phyloP scores from a whole-genome alignment of 1,140 invertebrate genomes.

The Contarinia nasturtii region DNA sequence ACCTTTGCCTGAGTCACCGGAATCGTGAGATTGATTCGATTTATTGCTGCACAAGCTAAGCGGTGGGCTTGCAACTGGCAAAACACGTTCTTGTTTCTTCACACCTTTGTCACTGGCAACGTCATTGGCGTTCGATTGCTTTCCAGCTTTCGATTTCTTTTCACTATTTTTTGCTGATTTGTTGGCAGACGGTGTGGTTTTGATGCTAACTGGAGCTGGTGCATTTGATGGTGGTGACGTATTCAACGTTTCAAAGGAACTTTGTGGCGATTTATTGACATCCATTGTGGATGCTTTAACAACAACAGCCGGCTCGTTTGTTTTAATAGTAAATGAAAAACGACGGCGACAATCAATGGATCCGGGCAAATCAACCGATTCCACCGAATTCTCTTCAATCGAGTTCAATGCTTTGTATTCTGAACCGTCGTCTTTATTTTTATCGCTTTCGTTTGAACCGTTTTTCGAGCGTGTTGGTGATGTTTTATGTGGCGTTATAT shows the following conservation, averaged over 20 bases:
- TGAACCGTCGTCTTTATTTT: conserved; percentile 14
- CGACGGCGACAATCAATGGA: background rate
- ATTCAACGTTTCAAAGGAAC: conserved; percentile 17
- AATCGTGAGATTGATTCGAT: conserved; percentile 20
- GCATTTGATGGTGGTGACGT: conserved; percentile 11
- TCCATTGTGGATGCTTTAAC: conserved; percentile 17
- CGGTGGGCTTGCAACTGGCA: conserved; percentile 10
- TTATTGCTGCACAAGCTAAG: conserved; percentile 21
- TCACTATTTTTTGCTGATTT: background rate
- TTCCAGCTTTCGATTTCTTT: background rate
- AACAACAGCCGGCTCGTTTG: conserved; percentile 14
- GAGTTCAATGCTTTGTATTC: conserved; percentile 19
- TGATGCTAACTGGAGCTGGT: background rate
- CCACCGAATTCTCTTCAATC: conserved; percentile 20
- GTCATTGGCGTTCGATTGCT: background rate
- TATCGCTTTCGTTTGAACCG: conserved; percentile 18
- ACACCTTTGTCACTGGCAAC: background rate
- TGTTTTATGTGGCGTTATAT: conserved; percentile 16
- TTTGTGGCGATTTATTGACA: conserved; percentile 23
- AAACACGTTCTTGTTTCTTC: too few species aligned
- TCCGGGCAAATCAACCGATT: conserved; percentile 7
- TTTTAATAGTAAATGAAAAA: background rate
- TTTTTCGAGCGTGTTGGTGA: conserved; percentile 11
- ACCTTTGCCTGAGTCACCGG: conserved; percentile 21
- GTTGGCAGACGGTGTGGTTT: background rate